A percentile compares a stretch with the other conserved stretches of the same genome.
Conservation (phyloP, 2,888 invertebrate species). For the Alcis repandata region DNA sequence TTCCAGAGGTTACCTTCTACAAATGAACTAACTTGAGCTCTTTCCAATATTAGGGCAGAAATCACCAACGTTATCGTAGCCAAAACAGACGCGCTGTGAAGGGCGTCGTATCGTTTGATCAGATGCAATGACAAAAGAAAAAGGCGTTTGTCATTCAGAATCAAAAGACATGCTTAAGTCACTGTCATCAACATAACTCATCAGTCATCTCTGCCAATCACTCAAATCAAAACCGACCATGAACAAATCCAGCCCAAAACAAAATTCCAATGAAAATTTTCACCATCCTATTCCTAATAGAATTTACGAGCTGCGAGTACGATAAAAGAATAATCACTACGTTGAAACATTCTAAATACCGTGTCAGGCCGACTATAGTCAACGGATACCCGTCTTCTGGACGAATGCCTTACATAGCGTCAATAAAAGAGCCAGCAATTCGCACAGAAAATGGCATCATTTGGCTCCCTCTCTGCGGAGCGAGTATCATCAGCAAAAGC, state of each 20-base stretch:
- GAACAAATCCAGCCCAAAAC: not conserved
- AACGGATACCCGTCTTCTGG: slow-evolving; percentile 61
- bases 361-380: slow-evolving; percentile 59
- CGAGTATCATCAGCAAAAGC: slow-evolving; percentile 62
- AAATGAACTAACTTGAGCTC: too few species aligned
- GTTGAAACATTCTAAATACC: slow-evolving; percentile 61
- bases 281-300: slow-evolving; percentile 42
- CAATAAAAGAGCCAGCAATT: slow-evolving; percentile 60
- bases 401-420: slow-evolving; percentile 69
- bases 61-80: too few species aligned
- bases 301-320: slow-evolving; percentile 43
- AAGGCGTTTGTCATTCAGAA: not conserved
- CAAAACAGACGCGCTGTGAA: too few species aligned
- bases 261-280: slow-evolving; percentile 56
- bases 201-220: not conserved
- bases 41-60: too few species aligned
- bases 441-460: slow-evolving; percentile 37
- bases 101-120: too few species aligned
- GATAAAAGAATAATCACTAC: slow-evolving; percentile 67
- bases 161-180: not conserved
- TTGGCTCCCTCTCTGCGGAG: slow-evolving; percentile 72
- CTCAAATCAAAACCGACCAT: not conserved
- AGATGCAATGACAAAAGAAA: not conserved
- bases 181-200: not conserved
- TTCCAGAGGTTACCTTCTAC: too few species aligned